Conservation (phyloP, 2,113 vertebrate genomes). For the Cheirogaleus medius region DNA sequence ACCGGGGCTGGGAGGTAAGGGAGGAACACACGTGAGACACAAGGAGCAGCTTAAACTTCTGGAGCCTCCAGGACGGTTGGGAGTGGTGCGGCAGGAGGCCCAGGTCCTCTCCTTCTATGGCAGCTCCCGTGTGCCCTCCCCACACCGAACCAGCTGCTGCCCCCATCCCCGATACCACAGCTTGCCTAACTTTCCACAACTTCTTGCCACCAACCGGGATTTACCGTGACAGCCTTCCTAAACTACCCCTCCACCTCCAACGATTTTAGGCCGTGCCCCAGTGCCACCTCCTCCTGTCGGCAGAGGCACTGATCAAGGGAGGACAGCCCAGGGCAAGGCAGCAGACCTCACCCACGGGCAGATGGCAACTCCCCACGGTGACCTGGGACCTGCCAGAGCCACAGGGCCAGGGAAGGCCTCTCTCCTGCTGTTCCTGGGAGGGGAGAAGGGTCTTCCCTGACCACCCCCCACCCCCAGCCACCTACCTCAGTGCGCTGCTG, state of each 20-base stretch:
- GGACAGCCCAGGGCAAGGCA: background rate
- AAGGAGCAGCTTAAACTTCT: too few species aligned
- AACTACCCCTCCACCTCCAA: background rate
- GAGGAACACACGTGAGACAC: background rate
- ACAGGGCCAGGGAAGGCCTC: background rate
- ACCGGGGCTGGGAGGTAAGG: background rate
- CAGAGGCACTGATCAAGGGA: background rate
- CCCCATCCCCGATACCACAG: background rate
- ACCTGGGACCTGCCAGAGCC: background rate
- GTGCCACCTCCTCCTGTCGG: background rate
- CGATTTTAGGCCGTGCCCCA: background rate
- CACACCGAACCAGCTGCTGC: too few species aligned
- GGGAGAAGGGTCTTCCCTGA: background rate
- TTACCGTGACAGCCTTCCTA: background rate
- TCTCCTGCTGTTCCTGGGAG: background rate
- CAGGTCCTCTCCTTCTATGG: too few species aligned
- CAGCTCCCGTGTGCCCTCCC: too few species aligned
- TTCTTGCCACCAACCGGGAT: background rate
- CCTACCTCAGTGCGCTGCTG: slow-evolving; percentile 97
- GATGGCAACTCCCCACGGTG: background rate
- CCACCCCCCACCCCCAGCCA: background rate
- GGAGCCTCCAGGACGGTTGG: background rate
- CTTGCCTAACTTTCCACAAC: background rate
- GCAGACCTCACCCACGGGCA: background rate
- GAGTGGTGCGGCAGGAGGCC: background rate